Percentiles rank a stretch among this genome's conserved stretches.
These are phyloP conservation scores for Lepas anatifera DNA, from an alignment of 2,888 invertebrate genomes.

Conservation along the genomic window DNA sequence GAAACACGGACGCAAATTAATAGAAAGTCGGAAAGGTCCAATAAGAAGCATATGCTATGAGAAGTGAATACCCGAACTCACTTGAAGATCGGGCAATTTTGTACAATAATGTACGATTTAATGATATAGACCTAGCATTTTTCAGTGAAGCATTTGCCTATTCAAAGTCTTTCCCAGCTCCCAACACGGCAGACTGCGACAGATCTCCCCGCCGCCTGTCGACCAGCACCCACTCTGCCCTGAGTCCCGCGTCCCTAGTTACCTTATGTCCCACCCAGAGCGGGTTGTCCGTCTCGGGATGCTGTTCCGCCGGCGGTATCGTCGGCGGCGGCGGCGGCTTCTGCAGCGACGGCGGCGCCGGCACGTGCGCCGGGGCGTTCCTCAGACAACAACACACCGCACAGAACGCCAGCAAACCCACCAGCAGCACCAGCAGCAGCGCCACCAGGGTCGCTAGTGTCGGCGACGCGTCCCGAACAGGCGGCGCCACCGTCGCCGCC, in stretches of 20 bases:
- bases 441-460: conserved; percentile 67
- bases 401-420: conserved; percentile 72
- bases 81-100: no score
- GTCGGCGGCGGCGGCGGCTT: conserved; percentile 74
- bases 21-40: no score
- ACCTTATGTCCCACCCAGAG: conserved; percentile 83
- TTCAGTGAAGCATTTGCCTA: no score
- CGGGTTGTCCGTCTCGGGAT: no score
- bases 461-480: neutral
- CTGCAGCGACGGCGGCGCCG: conserved; percentile 51
- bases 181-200: neutral
- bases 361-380: conserved; percentile 13
- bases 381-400: conserved; percentile 78
- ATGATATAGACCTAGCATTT: no score
- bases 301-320: no score
- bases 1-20: no score
- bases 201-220: neutral
- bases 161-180: no score
- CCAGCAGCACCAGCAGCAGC: conserved; percentile 66
- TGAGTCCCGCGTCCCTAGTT: no score
- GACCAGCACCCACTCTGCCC: neutral
- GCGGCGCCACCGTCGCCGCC: neutral
- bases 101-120: no score
- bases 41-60: no score
- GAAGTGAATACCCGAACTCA: no score